Evolutionary conservation across 2,797 vertebrate species (phyloP).

Genomic region (Mormyrops attenuatus): DNA sequence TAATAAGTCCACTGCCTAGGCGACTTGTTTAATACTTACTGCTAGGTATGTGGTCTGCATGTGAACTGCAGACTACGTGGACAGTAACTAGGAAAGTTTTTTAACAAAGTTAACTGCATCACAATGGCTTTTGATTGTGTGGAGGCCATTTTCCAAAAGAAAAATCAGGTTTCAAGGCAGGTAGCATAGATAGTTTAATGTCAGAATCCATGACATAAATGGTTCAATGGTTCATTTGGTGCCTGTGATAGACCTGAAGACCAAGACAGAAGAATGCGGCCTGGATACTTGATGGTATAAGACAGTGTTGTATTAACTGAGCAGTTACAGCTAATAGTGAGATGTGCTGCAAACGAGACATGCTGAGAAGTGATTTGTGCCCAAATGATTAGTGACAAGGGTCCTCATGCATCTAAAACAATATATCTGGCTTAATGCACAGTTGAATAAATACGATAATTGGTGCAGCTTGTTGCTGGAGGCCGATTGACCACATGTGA

Average conservation of each 20-base stretch:
- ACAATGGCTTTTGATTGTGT: background rate
- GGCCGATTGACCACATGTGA: background rate
- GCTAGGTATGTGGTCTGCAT: background rate
- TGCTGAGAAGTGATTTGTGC: background rate
- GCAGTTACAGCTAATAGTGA: background rate
- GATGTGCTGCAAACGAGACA: background rate
- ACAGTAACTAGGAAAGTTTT: background rate
- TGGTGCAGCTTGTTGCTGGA: background rate
- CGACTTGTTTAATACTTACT: background rate
- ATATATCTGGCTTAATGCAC: background rate
- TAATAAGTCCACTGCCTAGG: background rate
- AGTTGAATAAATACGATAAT: background rate
- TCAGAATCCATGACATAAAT: background rate
- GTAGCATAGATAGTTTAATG: background rate
- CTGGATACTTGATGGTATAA: background rate
- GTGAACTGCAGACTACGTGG: background rate
- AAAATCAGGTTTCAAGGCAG: background rate
- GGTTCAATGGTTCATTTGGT: background rate
- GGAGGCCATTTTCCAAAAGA: background rate
- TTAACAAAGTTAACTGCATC: conserved; percentile 6
- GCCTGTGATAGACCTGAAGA: background rate
- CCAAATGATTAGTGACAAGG: background rate
- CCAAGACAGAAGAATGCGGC: background rate
- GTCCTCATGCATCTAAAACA: background rate
- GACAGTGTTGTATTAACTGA: background rate